These are phyloP conservation scores for Coleophora flavipennella DNA, from an alignment of 2,888 invertebrate species.

Conservation along the genomic window DNA sequence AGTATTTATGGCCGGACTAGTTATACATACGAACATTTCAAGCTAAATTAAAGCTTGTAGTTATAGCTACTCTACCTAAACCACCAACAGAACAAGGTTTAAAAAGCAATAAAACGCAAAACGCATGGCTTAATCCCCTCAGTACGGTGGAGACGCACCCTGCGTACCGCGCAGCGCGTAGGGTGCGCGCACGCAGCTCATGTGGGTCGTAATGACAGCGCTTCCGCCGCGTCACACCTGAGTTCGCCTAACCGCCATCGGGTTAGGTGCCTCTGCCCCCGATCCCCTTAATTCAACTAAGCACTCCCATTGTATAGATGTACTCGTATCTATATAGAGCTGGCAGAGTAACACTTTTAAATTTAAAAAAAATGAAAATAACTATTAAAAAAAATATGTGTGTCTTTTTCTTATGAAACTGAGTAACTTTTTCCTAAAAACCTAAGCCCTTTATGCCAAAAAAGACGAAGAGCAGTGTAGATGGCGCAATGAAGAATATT, in stretches of 20 bases:
- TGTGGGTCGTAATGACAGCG: conserved; percentile 65
- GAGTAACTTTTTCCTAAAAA: too few relatives aligned
- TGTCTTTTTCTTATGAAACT: too few relatives aligned
- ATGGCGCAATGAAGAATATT: too few relatives aligned
- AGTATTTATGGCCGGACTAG: too few relatives aligned
- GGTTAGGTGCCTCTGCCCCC: conserved; percentile 45
- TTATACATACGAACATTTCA: too few relatives aligned
- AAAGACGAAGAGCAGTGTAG: too few relatives aligned
- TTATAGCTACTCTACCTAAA: too few relatives aligned
- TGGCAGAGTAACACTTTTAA: conserved; percentile 10
- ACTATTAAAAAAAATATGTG: too few relatives aligned
- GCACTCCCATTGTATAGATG: conserved; percentile 22
- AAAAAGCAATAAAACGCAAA: conserved; percentile 21
- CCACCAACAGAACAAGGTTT: too few relatives aligned
- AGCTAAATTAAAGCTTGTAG: too few relatives aligned
- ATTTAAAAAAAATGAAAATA: too few relatives aligned
- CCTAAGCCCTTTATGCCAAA: too few relatives aligned
- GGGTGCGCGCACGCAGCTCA: conserved; percentile 8
- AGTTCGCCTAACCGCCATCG: conserved; percentile 68
- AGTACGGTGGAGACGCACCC: background rate
- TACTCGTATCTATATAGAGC: conserved; percentile 26
- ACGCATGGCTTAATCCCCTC: conserved; percentile 34
- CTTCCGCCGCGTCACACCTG: conserved; percentile 73
- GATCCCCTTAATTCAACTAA: conserved; percentile 40
- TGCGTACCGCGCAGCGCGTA: conserved; percentile 34